Evolutionary conservation across 1,140 invertebrate species (phyloP).

Genomic region (Matsumurasca onukii): DNA sequence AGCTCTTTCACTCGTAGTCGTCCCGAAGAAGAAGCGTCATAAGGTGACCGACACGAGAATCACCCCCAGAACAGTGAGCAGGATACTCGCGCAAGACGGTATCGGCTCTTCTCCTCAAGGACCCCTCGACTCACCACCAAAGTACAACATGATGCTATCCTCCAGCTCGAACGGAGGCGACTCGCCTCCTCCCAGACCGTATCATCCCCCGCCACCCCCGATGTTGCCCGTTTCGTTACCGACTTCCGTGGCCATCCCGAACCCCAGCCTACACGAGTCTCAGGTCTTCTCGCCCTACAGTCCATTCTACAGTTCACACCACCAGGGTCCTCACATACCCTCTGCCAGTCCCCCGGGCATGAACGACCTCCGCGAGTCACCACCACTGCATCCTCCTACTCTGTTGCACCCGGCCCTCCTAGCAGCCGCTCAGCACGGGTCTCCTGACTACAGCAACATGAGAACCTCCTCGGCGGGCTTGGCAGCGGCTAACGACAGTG

Average conservation of each 20-base stretch:
- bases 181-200: constrained; percentile 64
- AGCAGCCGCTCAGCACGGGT: constrained; percentile 67
- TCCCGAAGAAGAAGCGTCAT: constrained; percentile 93
- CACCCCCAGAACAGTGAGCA: constrained; percentile 85
- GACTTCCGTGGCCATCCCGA: constrained; percentile 93
- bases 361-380: constrained; percentile 41
- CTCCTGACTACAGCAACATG: constrained; percentile 76
- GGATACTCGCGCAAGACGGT: constrained; percentile 79
- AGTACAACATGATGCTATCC: constrained; percentile 49
- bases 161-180: constrained; percentile 48
- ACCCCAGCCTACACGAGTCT: constrained; percentile 92
- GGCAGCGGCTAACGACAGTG: constrained; percentile 57
- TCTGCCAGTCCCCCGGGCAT: constrained; percentile 43
- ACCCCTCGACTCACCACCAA: constrained; percentile 35
- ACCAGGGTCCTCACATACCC: constrained; percentile 42
- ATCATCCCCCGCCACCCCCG: constrained; percentile 76
- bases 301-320: constrained; percentile 68
- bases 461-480: constrained; percentile 40
- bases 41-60: constrained; percentile 96
- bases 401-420: constrained; percentile 68
- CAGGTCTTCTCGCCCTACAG: constrained; percentile 90
- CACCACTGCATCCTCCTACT: constrained; percentile 45
- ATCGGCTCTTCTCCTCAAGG: constrained; percentile 60
- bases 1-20: constrained; percentile 88
- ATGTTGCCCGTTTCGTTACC: constrained; percentile 85